Evolutionary conservation across 2,888 invertebrate species (phyloP), one percentile per base, ranked within the genome.

Genomic region (Synergus itoensis): DNA sequence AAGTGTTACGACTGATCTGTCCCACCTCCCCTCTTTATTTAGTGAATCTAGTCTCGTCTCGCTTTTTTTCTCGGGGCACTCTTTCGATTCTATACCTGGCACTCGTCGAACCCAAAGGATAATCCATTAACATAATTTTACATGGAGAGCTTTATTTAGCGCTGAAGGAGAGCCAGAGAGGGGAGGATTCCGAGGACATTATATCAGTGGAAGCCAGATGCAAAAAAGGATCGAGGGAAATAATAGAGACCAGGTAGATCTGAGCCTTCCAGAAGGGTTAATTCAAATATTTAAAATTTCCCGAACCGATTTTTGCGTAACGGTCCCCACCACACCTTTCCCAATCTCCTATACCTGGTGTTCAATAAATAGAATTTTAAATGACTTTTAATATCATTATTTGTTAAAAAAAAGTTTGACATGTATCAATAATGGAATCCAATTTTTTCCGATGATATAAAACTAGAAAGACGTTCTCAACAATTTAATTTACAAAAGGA

Each of bases 61-160:
- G 48, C 75, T 41, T 40, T 57, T 57, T 75, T 57, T 57, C 36
- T 76, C 36, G n/a, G n/a, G n/a, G 36, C 45, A 28, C 53, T 53
- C n/a, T 73, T 57, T 40, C 53, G 36, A 36, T 73, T 73, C 36
- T 77, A 81, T 84, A 83, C 84, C 84, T 82, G 84, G 82, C 84
- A 76, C 53, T 73, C 78, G 21, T 76, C 64, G 76, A 76, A 80
- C 85, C 86, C 86, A 83, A 87, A 89, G 91, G 92, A 92, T 92
- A 92, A 92, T 92, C 92, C 91, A 92, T 92, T 92, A 92, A 91
- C 92, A 92, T 92, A 92, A 92, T 92, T 92, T 92, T 90, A 92
- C 91, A 91, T 92, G 89, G 84, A 86, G 88, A 81, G 84, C 82
- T 81, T 84, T 84, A 86, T 86, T 85, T 84, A 82, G 76, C 75